phyloP scores from a whole-genome alignment of 2,113 vertebrate species.

The Oryctolagus cuniculus region mOryCun1.1 NC_091452.1:21473001-21473500 shows the following conservation, averaged over 20 bases:
- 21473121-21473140: background rate
- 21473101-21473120: background rate
- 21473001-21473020: too few relatives aligned
- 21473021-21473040: too few relatives aligned
- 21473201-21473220: background rate
- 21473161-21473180: background rate
- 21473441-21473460: background rate
- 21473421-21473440: background rate
- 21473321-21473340: background rate
- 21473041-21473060: background rate
- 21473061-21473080: background rate
- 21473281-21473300: background rate
- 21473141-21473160: too few relatives aligned
- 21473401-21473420: background rate
- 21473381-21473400: background rate
- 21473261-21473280: background rate
- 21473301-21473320: background rate
- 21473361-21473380: background rate
- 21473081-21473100: background rate
- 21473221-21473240: background rate
- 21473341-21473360: background rate
- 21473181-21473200: background rate
- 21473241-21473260: background rate
- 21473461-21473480: background rate
- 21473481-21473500: background rate